phyloP scores from a whole-genome alignment of 2,888 invertebrate species.

The Ariolimax columbianus region DNA sequence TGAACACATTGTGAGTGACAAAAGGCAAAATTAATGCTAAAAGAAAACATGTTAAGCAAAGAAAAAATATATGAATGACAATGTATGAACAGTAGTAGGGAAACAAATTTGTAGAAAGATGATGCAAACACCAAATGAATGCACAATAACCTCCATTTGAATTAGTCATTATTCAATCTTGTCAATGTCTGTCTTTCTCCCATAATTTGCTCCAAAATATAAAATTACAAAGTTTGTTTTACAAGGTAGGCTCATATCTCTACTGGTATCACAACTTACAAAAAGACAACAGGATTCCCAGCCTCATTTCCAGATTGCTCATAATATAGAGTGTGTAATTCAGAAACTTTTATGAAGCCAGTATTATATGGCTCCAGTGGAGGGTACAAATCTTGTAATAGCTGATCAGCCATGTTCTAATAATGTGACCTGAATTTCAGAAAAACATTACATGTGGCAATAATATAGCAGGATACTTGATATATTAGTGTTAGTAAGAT shows the following conservation, averaged over 20 bases:
- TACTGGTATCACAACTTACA: constrained; percentile 62
- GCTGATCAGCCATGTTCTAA: constrained; percentile 28
- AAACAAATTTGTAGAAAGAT: too few species aligned
- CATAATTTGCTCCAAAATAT: neutral
- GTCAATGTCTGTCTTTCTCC: too few species aligned
- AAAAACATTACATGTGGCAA: neutral
- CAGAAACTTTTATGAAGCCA: constrained; percentile 70
- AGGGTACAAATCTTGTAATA: constrained; percentile 64
- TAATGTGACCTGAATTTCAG: neutral
- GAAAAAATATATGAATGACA: too few species aligned
- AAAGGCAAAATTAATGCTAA: too few species aligned
- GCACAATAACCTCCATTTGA: too few species aligned
- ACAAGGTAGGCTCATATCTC: neutral
- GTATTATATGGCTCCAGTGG: constrained; percentile 69
- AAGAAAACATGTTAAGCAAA: too few species aligned
- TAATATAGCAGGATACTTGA: too few species aligned
- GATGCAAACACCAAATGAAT: too few species aligned
- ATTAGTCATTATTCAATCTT: too few species aligned
- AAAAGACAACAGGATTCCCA: constrained; percentile 73
- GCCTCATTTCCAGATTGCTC: constrained; percentile 71
- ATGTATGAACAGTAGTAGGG: too few species aligned
- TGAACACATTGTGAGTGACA: too few species aligned
- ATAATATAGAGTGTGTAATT: constrained; percentile 72
- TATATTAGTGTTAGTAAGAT: too few species aligned
- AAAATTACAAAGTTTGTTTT: neutral